Evolutionary conservation across 2,113 vertebrate species (phyloP), one percentile per base, ranked within the genome.

Genomic region (Trematocara variabile): DNA sequence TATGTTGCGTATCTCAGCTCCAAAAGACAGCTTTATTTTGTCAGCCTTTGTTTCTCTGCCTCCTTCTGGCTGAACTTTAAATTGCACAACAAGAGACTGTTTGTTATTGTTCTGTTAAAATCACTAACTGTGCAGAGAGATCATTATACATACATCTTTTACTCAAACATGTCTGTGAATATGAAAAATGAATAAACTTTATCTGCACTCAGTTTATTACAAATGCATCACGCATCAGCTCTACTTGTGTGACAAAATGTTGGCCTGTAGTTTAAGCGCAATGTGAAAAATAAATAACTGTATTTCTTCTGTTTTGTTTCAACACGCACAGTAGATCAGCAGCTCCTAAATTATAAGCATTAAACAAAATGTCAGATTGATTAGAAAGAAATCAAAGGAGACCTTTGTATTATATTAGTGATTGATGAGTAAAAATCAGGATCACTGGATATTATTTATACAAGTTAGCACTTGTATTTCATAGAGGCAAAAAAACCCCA

Each of bases 211-310:
- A 63, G 0, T n/a, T 0, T 34, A 0, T 63, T 63, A n/a, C 16
- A 11, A 37, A 63, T 63, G 1, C 3, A n/a, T 37, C 0, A n/a
- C 0, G 3, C 2, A 0, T 63, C 30, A 63, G 8, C 0, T 60
- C 30, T 60, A 0, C 14, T 34, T 0, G 2, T 34, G 16, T 0
- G 5, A 18, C 3, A 0, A 60, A 34, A 6, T 60, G 25, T 55
- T 55, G 0, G 0, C 54, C 25, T 16, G 54, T 30, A 30, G 25
- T 33, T 30, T 16, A 9, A n/a, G 8, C 0, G 0, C 0, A 60
- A 0, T 60, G 1, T 60, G 56, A 60, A 60, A 60, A 60, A 60
- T 34, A 60, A 60, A 25, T 28, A 28, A 28, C 25, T 10, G 30
- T 0, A 0, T 33, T 60, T n/a, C 0, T 60, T 60, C 1, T 34